Percentiles rank a stretch among this genome's conserved stretches.
Conservation (phyloP, 2,888 invertebrate genomes). For the Pyrocoelia pectoralis region DNA sequence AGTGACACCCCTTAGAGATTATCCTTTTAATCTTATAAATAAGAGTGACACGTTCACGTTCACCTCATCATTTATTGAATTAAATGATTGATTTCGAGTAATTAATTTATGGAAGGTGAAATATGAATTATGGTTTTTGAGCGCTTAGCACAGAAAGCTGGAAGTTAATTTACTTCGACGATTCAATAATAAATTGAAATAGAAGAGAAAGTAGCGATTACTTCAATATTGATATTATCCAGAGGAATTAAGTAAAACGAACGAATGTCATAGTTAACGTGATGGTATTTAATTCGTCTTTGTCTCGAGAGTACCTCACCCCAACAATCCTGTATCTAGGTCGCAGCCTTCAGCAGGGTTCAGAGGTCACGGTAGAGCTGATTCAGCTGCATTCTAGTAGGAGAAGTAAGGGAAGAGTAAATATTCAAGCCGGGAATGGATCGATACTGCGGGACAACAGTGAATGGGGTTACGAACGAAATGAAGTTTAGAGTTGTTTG, state of each 20-base stretch:
- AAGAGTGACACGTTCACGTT: too few relatives aligned
- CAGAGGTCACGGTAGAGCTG: constrained; percentile 44
- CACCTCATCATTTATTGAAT: too few relatives aligned
- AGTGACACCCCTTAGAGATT: too few relatives aligned
- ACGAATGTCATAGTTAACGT: neutral
- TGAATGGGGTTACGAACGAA: constrained; percentile 38
- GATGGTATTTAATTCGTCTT: constrained; percentile 19
- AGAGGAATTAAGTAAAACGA: neutral
- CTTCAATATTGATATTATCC: too few relatives aligned
- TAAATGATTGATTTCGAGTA: too few relatives aligned
- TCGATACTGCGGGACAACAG: constrained; percentile 38
- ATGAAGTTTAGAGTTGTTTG: constrained; percentile 13
- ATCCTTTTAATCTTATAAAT: too few relatives aligned
- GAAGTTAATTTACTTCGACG: too few relatives aligned
- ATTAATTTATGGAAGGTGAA: too few relatives aligned
- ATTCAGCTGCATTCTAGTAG: constrained; percentile 41
- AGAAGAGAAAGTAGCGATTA: too few relatives aligned
- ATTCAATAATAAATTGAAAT: too few relatives aligned
- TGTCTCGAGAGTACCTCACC: constrained; percentile 27
- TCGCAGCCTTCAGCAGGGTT: constrained; percentile 45
- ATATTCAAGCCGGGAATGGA: constrained; percentile 35
- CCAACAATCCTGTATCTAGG: constrained; percentile 37
- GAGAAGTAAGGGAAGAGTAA: constrained; percentile 31
- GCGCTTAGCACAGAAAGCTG: too few relatives aligned
- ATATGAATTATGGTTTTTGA: too few relatives aligned